Conservation (phyloP, 2,888 invertebrate species). For the Celastrina argiolus region DNA sequence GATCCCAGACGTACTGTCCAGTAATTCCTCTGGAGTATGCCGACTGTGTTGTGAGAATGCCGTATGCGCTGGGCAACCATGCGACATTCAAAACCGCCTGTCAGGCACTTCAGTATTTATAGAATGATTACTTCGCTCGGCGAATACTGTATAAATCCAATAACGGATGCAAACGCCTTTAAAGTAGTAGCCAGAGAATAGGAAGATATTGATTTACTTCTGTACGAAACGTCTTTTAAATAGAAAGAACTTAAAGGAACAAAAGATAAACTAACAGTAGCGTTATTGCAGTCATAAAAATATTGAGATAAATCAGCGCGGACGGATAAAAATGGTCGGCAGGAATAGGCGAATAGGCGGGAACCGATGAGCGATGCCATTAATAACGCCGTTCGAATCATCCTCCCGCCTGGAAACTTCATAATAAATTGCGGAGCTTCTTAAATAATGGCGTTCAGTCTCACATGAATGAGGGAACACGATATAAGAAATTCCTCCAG, state of each 20-base stretch:
- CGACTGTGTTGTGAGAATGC: no score
- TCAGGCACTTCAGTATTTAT: no score
- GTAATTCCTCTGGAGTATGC: no score
- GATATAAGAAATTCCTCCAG: constrained; percentile 57
- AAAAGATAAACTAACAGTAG: constrained; percentile 8
- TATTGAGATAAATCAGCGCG: constrained; percentile 30
- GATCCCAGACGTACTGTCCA: no score
- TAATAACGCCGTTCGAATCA: constrained; percentile 37
- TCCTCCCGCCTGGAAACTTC: constrained; percentile 34
- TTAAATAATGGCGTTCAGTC: constrained; percentile 40
- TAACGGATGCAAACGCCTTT: no score
- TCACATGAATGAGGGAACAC: constrained; percentile 53
- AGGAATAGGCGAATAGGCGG: constrained; percentile 22
- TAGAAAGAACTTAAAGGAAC: background rate
- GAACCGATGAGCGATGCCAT: constrained; percentile 28
- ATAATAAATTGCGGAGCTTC: constrained; percentile 38
- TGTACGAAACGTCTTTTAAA: background rate
- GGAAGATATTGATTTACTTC: background rate
- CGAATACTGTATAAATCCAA: no score
- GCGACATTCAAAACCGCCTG: no score
- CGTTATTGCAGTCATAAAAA: constrained; percentile 20
- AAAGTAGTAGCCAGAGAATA: background rate
- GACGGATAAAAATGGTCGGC: constrained; percentile 35
- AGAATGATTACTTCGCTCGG: no score
- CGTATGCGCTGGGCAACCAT: no score